Evolutionary conservation across 2,113 vertebrate species (phyloP), one percentile per base, ranked within the genome.

Genomic region (Otis tarda): DNA sequence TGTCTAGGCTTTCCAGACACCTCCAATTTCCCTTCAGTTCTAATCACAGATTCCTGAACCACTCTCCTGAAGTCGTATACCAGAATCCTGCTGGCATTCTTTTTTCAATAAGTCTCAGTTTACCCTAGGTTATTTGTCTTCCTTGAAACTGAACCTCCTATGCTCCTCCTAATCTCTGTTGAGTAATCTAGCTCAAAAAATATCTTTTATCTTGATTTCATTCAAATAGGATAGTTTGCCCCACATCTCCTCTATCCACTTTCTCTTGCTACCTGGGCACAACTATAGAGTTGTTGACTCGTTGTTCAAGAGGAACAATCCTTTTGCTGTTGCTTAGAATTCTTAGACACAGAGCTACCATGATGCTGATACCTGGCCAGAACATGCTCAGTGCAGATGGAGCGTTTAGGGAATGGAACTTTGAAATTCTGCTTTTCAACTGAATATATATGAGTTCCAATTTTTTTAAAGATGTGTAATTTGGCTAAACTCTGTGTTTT

Each of bases 221-320:
- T 65, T 84, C 2, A 23, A 49, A 53, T 45, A 61, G 3, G 15
- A 53, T 19, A 33, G 13, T 65, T 53, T 74, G 14, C 31, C 5
- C 6, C 14, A 84, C 41, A 33, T 52, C 20, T 67, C 5, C 57
- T 57, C 14, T 61, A 12, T 52, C 17, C 7, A 63, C 24, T 63
- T 89, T 37, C 7, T 55, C 9, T 63, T 75, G 19, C 21, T 75
- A 12, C 7, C 41, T 77, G 7, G 15, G 14, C 18, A 50, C 30
- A 89, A 49, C 57, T 15, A n/a, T 1, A 47, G 10, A 15, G 17
- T 33, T 45, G 15, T 21, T 0, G 0, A 52, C 12, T 35, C 3
- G 2, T 35, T 83, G 8, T n/a, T 84, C 28, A 49, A 52, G 19
- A 70, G 12, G 16, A 77, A 25, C 5, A 55, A 45, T 12, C 7